phyloP scores from a whole-genome alignment of 2,888 invertebrate species.

The Drosophila paramelanica region DNA sequence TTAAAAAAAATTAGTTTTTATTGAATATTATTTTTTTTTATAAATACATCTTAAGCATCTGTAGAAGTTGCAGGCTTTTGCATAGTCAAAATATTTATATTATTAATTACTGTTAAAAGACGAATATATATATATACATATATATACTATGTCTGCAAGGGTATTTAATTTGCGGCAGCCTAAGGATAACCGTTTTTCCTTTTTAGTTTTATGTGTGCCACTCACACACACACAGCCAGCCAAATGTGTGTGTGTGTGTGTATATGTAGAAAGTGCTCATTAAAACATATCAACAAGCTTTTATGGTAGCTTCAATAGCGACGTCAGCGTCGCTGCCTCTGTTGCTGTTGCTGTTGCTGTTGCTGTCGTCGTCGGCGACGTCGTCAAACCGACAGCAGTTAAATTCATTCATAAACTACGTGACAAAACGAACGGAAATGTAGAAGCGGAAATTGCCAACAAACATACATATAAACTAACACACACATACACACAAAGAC shows the following conservation, averaged over 20 bases:
- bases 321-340: constrained; percentile 14
- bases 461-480: constrained; percentile 48
- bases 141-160: constrained; percentile 7
- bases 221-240: constrained; percentile 5
- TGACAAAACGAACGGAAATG: constrained; percentile 81
- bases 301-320: constrained; percentile 53
- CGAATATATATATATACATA: neutral
- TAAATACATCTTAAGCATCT: neutral
- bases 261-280: constrained; percentile 73
- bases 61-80: too few relatives aligned
- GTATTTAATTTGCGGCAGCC: constrained; percentile 13
- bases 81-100: too few relatives aligned
- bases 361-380: constrained; percentile 12
- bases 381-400: constrained; percentile 64
- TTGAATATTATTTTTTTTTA: neutral
- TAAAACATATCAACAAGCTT: constrained; percentile 78
- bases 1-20: too few relatives aligned
- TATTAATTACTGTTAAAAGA: too few relatives aligned
- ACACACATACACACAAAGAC: constrained; percentile 11
- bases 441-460: constrained; percentile 77
- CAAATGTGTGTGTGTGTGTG: constrained; percentile 33
- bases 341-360: constrained; percentile 5
- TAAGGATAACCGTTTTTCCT: constrained; percentile 21
- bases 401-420: constrained; percentile 81
- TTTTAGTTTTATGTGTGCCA: constrained; percentile 46